Percentiles rank a stretch among this genome's conserved stretches.
Evolutionary conservation across 2,797 vertebrate species (phyloP).

Genomic region (Cheirogaleus major): DNA sequence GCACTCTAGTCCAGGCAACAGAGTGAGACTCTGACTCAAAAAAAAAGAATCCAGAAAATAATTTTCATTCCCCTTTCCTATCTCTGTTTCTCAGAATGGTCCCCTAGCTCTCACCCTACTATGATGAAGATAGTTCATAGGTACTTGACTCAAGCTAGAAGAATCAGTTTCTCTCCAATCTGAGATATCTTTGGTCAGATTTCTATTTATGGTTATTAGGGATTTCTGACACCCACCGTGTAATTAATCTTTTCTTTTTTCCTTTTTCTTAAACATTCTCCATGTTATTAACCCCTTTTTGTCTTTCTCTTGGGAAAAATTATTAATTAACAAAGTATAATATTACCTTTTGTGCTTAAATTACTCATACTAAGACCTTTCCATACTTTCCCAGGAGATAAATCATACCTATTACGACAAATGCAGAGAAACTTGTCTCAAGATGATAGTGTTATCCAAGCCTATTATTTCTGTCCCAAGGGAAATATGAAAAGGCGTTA

Average conservation of each 20-base stretch:
- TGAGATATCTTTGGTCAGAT: not conserved
- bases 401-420: not conserved
- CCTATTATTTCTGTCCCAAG: not conserved
- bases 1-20: too few relatives aligned
- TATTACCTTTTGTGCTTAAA: slow-evolving; percentile 38
- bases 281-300: slow-evolving; percentile 5
- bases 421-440: not conserved
- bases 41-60: slow-evolving; percentile 9
- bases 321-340: not conserved
- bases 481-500: not conserved
- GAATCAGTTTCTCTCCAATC: not conserved
- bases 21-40: too few relatives aligned
- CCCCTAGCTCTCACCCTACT: not conserved
- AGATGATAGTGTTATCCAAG: not conserved
- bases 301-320: not conserved
- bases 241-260: not conserved
- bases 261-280: not conserved
- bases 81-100: not conserved
- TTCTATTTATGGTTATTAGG: slow-evolving; percentile 9
- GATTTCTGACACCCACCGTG: not conserved
- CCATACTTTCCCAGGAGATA: slow-evolving; percentile 2
- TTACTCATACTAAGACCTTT: not conserved
- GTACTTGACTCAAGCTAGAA: not conserved
- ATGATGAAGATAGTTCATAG: not conserved
- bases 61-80: not conserved